phyloP scores from a whole-genome alignment of 2,797 vertebrate species.

The Notamacropus eugenii region DNA sequence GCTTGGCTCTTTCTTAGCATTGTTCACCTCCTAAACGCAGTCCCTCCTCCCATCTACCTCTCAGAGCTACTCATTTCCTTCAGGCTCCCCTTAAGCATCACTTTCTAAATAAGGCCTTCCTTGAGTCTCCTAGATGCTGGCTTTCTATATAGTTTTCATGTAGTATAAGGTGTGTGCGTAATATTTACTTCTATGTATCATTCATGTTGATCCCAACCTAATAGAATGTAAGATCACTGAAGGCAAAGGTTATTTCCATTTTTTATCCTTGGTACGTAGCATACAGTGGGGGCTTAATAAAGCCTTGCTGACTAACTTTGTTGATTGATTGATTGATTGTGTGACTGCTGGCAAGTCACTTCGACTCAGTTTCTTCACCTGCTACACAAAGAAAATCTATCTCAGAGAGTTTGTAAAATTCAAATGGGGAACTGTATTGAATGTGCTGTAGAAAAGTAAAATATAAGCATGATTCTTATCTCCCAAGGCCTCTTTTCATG shows the following conservation, averaged over 20 bases:
- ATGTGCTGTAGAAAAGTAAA: not conserved
- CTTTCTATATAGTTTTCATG: not conserved
- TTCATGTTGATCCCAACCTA: not conserved
- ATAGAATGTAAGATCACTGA: not conserved
- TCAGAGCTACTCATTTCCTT: not conserved
- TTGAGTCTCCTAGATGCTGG: not conserved
- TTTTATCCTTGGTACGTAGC: not conserved
- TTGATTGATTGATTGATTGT: not conserved
- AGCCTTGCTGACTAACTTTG: slow-evolving; percentile 17
- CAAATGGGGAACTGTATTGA: not conserved
- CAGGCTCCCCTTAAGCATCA: not conserved
- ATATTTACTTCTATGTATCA: not conserved
- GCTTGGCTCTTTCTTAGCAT: not conserved
- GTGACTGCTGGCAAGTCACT: not conserved
- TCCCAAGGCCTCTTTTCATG: not conserved
- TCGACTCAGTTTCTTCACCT: not conserved
- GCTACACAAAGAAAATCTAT: not conserved
- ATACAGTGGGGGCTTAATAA: not conserved
- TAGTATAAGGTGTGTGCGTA: not conserved
- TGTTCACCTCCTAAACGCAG: not conserved
- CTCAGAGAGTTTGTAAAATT: not conserved
- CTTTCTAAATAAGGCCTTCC: not conserved
- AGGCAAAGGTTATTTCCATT: not conserved
- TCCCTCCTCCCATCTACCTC: not conserved
- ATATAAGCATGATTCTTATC: not conserved